phyloP scores from a whole-genome alignment of 2,113 vertebrate species.

The Pseudopodoces humilis region DNA sequence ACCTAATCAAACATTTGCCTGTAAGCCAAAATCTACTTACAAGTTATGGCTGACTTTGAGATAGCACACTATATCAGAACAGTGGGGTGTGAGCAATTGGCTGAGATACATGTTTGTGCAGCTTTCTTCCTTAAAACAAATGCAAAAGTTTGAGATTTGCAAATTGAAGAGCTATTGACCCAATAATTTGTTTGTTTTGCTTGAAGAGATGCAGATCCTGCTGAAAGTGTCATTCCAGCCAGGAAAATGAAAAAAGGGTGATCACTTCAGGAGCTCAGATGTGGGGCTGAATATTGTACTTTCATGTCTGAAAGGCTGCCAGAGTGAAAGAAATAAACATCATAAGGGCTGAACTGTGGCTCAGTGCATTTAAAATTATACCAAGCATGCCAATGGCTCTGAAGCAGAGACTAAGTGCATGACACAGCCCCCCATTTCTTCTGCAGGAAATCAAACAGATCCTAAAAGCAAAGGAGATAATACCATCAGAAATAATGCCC shows the following conservation, averaged over 20 bases:
- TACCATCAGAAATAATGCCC: neutral
- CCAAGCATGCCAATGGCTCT: neutral
- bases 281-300: neutral
- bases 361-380: neutral
- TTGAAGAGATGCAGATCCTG: neutral
- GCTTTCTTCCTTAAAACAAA: constrained; percentile 1
- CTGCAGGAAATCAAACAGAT: neutral
- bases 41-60: neutral
- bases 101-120: neutral
- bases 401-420: neutral
- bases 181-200: constrained; percentile 10
- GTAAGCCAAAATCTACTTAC: neutral
- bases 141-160: neutral
- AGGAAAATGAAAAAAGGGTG: neutral
- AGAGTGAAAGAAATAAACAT: neutral
- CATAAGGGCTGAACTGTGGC: neutral
- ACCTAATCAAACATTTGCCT: neutral
- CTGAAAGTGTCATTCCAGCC: neutral
- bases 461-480: neutral
- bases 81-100: neutral
- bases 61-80: neutral
- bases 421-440: neutral
- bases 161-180: neutral
- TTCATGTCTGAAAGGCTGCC: neutral
- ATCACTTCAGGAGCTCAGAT: neutral